Conservation (phyloP, 2,888 invertebrate genomes). For the Thymelicus lineola region DNA sequence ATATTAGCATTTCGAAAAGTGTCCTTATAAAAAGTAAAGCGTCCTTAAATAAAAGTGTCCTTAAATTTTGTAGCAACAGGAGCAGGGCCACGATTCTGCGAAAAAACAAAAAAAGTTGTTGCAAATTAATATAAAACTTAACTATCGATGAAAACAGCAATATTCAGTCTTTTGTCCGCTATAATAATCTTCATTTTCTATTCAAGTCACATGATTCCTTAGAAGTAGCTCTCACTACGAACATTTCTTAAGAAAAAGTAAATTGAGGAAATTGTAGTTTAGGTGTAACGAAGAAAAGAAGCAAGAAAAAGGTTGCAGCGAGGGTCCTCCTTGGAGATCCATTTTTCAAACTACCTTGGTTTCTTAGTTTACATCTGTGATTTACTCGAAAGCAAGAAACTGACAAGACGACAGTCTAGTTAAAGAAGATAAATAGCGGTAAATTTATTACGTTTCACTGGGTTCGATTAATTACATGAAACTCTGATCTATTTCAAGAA, state of each 20-base stretch:
- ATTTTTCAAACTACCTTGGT: conserved; percentile 74
- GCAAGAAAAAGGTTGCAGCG: conserved; percentile 62
- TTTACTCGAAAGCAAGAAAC: conserved; percentile 52
- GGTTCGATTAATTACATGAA: neutral
- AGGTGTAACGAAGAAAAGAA: conserved; percentile 55
- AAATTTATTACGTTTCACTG: conserved; percentile 8
- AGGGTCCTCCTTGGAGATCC: conserved; percentile 67
- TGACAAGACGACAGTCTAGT: conserved; percentile 25
- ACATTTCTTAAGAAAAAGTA: conserved; percentile 51
- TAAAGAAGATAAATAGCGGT: conserved; percentile 34
- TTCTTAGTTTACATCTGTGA: conserved; percentile 68
- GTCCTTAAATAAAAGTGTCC: too few relatives aligned
- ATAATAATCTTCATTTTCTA: neutral
- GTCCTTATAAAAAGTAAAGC: too few relatives aligned
- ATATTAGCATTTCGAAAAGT: too few relatives aligned
- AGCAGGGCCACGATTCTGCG: too few relatives aligned
- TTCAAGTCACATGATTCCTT: conserved; percentile 27
- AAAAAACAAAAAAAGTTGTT: too few relatives aligned
- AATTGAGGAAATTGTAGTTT: conserved; percentile 69
- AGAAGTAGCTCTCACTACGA: conserved; percentile 27
- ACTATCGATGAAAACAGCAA: too few relatives aligned
- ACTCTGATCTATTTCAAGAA: too few relatives aligned
- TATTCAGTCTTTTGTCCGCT: too few relatives aligned
- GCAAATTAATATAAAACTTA: too few relatives aligned
- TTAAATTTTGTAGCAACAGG: too few relatives aligned